Evolutionary conservation across 2,113 vertebrate species (phyloP).

Genomic region (Odobenus rosmarus): DNA sequence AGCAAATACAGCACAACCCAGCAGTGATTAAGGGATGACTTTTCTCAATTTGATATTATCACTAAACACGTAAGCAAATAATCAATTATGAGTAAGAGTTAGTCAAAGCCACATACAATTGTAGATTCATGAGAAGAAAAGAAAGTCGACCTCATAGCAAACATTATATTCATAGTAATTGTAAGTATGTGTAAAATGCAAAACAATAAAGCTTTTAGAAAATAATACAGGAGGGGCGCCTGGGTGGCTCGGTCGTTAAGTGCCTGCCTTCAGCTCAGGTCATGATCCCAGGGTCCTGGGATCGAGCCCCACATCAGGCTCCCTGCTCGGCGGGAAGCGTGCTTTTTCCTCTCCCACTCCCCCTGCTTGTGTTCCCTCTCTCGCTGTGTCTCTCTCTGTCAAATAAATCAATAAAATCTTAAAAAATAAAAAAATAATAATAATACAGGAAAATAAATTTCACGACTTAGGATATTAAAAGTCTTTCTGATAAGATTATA

Average conservation of each 20-base stretch:
- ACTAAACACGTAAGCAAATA: background rate
- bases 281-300: too few relatives aligned
- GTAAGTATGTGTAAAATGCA: background rate
- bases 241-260: too few relatives aligned
- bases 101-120: background rate
- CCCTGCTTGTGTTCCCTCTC: too few relatives aligned
- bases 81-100: background rate
- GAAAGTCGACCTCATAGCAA: background rate
- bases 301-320: too few relatives aligned
- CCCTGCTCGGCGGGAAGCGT: too few relatives aligned
- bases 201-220: conserved; percentile 13
- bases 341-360: too few relatives aligned
- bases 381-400: too few relatives aligned
- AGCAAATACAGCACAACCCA: background rate
- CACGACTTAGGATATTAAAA: background rate
- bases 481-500: background rate
- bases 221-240: background rate
- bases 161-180: background rate
- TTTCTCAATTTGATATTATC: background rate
- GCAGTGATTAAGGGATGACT: background rate
- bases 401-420: background rate
- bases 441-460: background rate
- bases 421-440: background rate
- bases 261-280: too few relatives aligned
- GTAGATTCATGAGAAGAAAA: background rate